phyloP scores from a whole-genome alignment of 2,888 invertebrate genomes.

The Lathronympha strigana region DNA sequence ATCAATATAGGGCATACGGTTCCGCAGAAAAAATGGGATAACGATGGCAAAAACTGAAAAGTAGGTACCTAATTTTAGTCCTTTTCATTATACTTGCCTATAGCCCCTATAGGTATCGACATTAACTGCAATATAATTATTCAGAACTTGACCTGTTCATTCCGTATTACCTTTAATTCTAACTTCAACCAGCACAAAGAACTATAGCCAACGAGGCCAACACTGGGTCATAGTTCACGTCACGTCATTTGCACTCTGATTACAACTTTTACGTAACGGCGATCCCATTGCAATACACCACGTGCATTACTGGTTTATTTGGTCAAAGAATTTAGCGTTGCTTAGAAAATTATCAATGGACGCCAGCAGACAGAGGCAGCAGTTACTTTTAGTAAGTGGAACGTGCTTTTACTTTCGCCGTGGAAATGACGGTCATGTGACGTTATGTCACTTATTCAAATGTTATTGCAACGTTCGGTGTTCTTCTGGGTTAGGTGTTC shows the following conservation, averaged over 20 bases:
- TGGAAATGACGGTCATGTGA: slow-evolving; percentile 37
- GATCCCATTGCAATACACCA: slow-evolving; percentile 22
- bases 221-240: slow-evolving; percentile 55
- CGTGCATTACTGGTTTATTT: slow-evolving; percentile 15
- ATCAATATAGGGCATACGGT: too few species aligned
- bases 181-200: not conserved
- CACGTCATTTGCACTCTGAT: slow-evolving; percentile 46
- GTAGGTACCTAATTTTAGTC: too few species aligned
- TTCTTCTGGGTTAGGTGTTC: slow-evolving; percentile 19
- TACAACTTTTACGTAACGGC: slow-evolving; percentile 30
- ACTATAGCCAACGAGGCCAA: slow-evolving; percentile 37
- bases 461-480: slow-evolving; percentile 28
- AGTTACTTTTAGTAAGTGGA: slow-evolving; percentile 39
- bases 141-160: slow-evolving; percentile 21
- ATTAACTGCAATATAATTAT: slow-evolving; percentile 6
- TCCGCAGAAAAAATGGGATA: too few species aligned
- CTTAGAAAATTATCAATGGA: slow-evolving; percentile 17
- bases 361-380: too few species aligned
- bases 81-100: too few species aligned
- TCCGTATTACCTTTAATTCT: slow-evolving; percentile 7
- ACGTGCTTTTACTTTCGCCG: slow-evolving; percentile 47
- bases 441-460: slow-evolving; percentile 42
- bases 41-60: too few species aligned
- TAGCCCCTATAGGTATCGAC: slow-evolving; percentile 7
- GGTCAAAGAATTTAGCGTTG: slow-evolving; percentile 5